Base-by-base conservation (phyloP, 2,113 vertebrate genomes). In the Cyprinodon tularosa region DNA sequence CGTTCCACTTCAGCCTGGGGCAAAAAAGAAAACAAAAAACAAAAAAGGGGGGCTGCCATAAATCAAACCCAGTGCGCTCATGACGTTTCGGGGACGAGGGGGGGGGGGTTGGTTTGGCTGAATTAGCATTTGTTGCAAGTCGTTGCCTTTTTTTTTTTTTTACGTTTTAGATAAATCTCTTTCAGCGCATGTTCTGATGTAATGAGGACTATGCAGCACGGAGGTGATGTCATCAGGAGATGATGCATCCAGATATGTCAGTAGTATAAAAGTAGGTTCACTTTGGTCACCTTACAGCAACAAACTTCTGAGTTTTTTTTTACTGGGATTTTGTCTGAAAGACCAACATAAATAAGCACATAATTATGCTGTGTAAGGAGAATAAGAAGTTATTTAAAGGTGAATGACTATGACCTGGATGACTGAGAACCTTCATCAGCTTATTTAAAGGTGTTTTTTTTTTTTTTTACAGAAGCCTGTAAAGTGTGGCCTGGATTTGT, bases 1-100 rank as follows among this genome's bases (percentile, higher is more conserved):
- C 86, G 89, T 88, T 85, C 88, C 81, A 88, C 68, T 91, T 88
- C 88, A 82, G 89, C 89, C 90, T 62, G 38, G 37, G 82, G 85
- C 78, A 57, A 71, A 15, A 68, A 53, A 59, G 20, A 36, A 66
- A 45, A 66, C 12, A 62, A 12, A 76, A 10, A 10, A 10, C 1
- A 2, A 17, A 65, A 65, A 76, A 74, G 68, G 40, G 66, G 68
- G 83, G 81, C 64, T 65, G 20, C 81, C 85, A 87, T 94, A 89
- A 93, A 94, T 93, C 91, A 93, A 72, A 81, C 61, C 67, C 17
- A 59, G 37, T 4, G 42, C 83, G 62, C 60, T 45, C 9, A 72
- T 90, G 88, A 92, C 85, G 82, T 84, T 90, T 93, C 71, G 77
- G 86, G 92, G 88, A 89, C 86, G 66, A 86, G 73, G 14, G 73